Evolutionary conservation across 2,888 invertebrate species (phyloP), one percentile per base, ranked within the genome.

Genomic region (Ashinkailepas kermadecensis): DNA sequence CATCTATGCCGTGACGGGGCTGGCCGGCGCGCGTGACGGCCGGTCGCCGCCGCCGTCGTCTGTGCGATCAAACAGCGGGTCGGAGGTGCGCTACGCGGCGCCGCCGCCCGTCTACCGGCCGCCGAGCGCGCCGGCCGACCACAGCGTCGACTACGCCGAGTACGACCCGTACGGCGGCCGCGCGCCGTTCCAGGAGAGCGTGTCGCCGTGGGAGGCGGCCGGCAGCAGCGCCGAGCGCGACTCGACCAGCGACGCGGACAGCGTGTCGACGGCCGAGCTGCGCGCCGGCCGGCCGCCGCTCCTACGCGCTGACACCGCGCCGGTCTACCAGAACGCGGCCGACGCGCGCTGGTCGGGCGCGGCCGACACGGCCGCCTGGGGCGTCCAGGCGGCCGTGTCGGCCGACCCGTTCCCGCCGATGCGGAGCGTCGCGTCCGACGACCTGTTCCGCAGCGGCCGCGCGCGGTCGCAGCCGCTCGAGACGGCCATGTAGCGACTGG

Each of bases 391-490:
- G 56, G 74, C 74, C 9, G 74, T 54, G 15, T 74, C 74, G 54
- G 56, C 56, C 9, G 74, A 56, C 74, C 74, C 54, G 18, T 56
- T 74, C 54, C 74, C 65, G 11, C 23, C 1, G 8, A 12, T 6
- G 11, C 7, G 18, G 10, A 10, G 18, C 54, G 54, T 23, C 10
- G 56, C 11, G 11, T 13, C 74, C 2, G 74, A 56, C 8, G 74
- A 74, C 21, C 56, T 11, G 18, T 74, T 74, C 56, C 18, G 18
- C 10, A 9, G 10, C 18, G 74, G 74, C 0, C 54, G 74, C 9
- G n/a, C 74, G 10, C 54, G 74, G 21, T 74, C 74, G 10, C 74
- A 74, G 74, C 74, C 74, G 21, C 74, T 74, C 21, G 74, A 74
- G 74, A 74, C 74, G 56, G 74, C 74, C 18, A 74, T 74, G 21